Evolutionary conservation across 2,797 vertebrate species (phyloP), one percentile per base, ranked within the genome.

Genomic region (Coranthus polyacanthus): DNA sequence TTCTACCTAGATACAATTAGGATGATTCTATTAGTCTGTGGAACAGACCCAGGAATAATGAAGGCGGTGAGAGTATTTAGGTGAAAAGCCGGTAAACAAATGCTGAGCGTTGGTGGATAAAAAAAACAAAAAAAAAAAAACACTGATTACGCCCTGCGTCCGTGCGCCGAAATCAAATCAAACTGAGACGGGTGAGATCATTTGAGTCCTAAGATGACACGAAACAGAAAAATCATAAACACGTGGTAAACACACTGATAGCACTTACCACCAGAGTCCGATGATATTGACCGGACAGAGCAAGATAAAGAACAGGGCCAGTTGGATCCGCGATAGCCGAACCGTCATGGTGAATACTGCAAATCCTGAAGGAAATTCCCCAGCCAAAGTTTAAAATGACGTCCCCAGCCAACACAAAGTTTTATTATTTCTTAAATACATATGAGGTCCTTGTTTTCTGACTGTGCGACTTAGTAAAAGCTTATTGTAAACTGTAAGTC

Each of bases 211-310:
- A 5, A 3, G 5, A 12, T 56, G 75, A 66, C 54, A 17, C 37
- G 37, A 38, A 38, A 10, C 54, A 17, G 41, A 39, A 38, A 38
- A 10, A 53, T 26, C 36, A 2, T 16, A 67, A 75, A 81, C 85
- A 87, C 84, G 84, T 88, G 89, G 59, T 68, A 58, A 77, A 75
- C 0, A 47, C 3, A 22, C 54, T 42, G 50, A 29, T 42, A 44
- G 59, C 55, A 95, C 96, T 96, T 91, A 97, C 96, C 96, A 96
- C 95, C 96, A 97, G n/a, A 97, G 94, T 68, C 96, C 96, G 89
- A 97, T 97, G 90, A 97, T 97, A 78, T 97, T 96, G 89, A 95
- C 95, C 12, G 96, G 96, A 83, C 96, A 97, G 68, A 97, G 95
- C 62, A 96, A 84, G 85, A 97, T 95, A 72, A 97, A 96, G 89